A percentile compares a stretch with the other conserved stretches of the same genome.
Evolutionary conservation across 1,140 invertebrate species (phyloP).

Genomic region (Pogonognathellus flavescens): DNA sequence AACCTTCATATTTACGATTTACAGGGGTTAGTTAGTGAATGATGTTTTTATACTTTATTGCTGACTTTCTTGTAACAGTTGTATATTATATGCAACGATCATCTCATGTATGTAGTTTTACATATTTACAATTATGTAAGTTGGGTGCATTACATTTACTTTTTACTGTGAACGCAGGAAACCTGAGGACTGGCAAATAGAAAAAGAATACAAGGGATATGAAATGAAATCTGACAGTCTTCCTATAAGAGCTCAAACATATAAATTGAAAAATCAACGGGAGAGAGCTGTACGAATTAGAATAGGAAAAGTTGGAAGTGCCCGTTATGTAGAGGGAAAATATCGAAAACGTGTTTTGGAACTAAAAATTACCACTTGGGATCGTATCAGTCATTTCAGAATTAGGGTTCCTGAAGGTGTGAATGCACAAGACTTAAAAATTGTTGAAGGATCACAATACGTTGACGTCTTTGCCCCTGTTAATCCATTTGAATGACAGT

Average conservation of each 20-base stretch:
- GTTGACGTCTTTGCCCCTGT: conserved; percentile 14
- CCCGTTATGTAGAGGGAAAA: conserved; percentile 19
- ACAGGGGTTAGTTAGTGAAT: background rate
- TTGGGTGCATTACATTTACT: background rate
- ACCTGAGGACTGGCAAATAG: conserved; percentile 16
- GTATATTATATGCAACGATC: too few relatives aligned
- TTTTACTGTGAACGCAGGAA: background rate
- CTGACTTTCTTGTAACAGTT: too few relatives aligned
- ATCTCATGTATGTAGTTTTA: too few relatives aligned
- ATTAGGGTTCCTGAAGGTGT: background rate
- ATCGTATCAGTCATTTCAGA: conserved; percentile 4
- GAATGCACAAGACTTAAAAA: conserved; percentile 7
- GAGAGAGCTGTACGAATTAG: background rate
- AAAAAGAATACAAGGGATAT: conserved; percentile 8
- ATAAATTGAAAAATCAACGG: background rate
- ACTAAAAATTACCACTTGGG: conserved; percentile 1
- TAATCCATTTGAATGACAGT: background rate
- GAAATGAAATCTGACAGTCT: conserved; percentile 20
- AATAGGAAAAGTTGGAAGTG: conserved; percentile 15
- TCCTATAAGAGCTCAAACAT: background rate
- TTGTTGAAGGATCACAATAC: conserved; percentile 2
- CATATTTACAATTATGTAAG: too few relatives aligned
- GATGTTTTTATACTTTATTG: too few relatives aligned
- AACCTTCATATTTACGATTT: background rate
- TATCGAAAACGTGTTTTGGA: conserved; percentile 6